Base-by-base conservation (phyloP, 2,888 invertebrate species). In the Drosophila nr. medialis region DNA sequence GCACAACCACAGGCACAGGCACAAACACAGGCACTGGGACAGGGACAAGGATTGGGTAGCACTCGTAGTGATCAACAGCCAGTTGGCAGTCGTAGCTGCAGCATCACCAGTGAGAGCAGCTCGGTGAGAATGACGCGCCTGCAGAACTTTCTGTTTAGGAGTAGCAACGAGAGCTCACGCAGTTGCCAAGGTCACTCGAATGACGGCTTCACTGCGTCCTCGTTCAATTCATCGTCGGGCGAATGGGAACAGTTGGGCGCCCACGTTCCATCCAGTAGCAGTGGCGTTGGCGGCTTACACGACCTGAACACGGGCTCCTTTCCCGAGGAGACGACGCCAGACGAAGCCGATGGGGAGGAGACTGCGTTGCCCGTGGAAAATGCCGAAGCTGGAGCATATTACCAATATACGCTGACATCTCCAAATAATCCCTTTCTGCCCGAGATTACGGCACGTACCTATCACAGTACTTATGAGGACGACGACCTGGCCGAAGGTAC, bases 361-460 rank as follows among this genome's bases (percentile, higher is more conserved):
- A 64, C n/a, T 21, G 60, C 72, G 8, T 32, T 81, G 63, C 80
- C 81, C 0, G 76, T 63, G 34, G 83, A 87, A 29, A 81, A 77
- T 10, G 61, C 65, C 15, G 86, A 82, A 7, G 69, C 76, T 0
- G 89, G 90, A 6, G 83, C 89, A 45, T 92, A 92, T 62, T 93
- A 92, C 64, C 92, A 92, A 61, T 92, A 92, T 49, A 92, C 91
- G 13, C 74, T 92, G 30, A 92, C 93, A 11, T 93, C 93, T 1
- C 93, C 93, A 13, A 93, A 92, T 74, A 93, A 93, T 90, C 93
- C 93, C 2, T 93, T 93, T 69, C 70, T 93, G 56, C 93, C 93
- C 38, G 93, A 93, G 81, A 93, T 93, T 18, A 92, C 92, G 6
- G 92, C 92, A 10, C 89, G 92, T 42, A 91, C 90, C 32, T 93